phyloP scores from a whole-genome alignment of 2,888 invertebrate species.

The Nephrotoma flavescens region DNA sequence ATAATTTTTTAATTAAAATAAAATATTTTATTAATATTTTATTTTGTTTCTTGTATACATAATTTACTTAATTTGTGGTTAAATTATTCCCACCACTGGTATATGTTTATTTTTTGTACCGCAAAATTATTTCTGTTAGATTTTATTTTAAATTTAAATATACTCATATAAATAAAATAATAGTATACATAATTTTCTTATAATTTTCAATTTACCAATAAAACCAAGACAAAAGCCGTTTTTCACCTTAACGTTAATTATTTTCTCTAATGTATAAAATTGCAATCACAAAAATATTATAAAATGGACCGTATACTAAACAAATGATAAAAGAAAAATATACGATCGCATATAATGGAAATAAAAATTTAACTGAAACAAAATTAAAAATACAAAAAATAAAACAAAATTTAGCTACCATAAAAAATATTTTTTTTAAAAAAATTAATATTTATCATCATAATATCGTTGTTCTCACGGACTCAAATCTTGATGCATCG shows the following conservation, averaged over 20 bases:
- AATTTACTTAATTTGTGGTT: neutral
- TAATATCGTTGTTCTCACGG: slow-evolving; percentile 32
- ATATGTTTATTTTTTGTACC: neutral
- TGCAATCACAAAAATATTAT: neutral
- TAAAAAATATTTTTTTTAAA: neutral
- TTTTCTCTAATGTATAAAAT: neutral
- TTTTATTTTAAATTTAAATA: neutral
- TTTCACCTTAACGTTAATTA: neutral
- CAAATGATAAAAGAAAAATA: neutral
- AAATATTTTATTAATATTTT: neutral
- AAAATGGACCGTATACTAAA: neutral
- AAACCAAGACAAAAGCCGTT: neutral
- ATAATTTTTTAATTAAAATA: neutral
- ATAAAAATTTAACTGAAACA: neutral
- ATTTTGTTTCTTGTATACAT: neutral
- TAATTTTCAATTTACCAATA: neutral
- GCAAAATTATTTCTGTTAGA: neutral
- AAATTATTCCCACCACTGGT: neutral
- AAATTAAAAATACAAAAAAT: neutral
- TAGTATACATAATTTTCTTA: neutral
- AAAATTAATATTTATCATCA: slow-evolving; percentile 4
- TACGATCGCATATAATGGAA: neutral
- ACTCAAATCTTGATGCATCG: slow-evolving; percentile 74
- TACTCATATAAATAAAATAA: neutral
- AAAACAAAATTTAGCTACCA: neutral